phyloP scores from a whole-genome alignment of 2,888 invertebrate genomes.

The Athalia rosae region DNA sequence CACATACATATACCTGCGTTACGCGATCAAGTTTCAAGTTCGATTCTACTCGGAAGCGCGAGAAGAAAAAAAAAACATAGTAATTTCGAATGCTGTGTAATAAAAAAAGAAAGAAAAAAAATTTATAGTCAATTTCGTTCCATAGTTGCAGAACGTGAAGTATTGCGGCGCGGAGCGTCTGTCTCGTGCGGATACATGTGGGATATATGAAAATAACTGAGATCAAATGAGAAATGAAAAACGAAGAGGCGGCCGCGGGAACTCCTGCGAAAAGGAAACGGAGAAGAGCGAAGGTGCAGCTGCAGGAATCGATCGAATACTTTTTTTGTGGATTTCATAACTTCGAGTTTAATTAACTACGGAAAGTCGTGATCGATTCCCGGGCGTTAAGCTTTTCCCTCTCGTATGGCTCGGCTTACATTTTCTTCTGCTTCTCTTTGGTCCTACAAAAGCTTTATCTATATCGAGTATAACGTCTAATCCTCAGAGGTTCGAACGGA shows the following conservation, averaged over 20 bases:
- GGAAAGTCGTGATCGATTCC: slow-evolving; percentile 68
- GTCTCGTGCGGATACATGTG: no score
- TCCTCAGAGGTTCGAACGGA: slow-evolving; percentile 50
- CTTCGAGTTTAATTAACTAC: slow-evolving; percentile 70
- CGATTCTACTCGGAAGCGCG: not conserved
- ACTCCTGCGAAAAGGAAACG: slow-evolving; percentile 36
- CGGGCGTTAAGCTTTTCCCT: slow-evolving; percentile 45
- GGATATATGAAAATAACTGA: not conserved
- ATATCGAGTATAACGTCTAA: slow-evolving; percentile 46
- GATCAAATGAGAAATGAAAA: slow-evolving; percentile 10
- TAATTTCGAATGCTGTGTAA: no score
- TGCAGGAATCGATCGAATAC: slow-evolving; percentile 53
- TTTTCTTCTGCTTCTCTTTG: slow-evolving; percentile 29
- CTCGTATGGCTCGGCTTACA: not conserved
- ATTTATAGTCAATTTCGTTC: no score
- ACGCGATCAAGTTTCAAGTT: slow-evolving; percentile 1
- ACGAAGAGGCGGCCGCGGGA: slow-evolving; percentile 45
- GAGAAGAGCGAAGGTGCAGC: slow-evolving; percentile 29
- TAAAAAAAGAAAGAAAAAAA: no score
- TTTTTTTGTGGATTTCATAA: slow-evolving; percentile 70
- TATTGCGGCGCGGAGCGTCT: no score
- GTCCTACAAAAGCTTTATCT: slow-evolving; percentile 17
- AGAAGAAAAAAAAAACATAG: no score
- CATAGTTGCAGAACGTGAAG: no score
- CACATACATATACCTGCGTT: slow-evolving; percentile 17